Conservation (phyloP, 2,797 vertebrate species). For the Tadarida brasiliensis region DNA sequence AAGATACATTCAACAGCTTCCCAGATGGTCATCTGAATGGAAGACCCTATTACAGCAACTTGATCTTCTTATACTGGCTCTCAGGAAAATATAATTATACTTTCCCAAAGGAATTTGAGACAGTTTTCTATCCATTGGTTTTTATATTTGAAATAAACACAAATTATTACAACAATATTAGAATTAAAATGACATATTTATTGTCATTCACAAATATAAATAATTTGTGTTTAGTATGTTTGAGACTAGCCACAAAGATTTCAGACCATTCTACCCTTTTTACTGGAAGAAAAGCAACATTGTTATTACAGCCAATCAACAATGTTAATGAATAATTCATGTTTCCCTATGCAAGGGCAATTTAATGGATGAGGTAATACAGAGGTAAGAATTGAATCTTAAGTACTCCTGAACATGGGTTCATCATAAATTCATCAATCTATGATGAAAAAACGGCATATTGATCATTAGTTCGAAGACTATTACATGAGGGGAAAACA, state of each 20-base stretch:
- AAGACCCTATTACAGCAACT: background rate
- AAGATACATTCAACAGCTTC: background rate
- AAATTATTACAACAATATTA: background rate
- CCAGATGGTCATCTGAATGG: background rate
- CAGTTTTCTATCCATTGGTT: constrained; percentile 34
- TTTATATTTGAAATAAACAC: constrained; percentile 38
- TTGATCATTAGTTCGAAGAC: background rate
- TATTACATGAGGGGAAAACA: background rate
- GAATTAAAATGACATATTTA: constrained; percentile 28
- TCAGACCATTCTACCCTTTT: background rate
- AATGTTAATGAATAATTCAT: constrained; percentile 41
- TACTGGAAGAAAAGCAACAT: constrained; percentile 22
- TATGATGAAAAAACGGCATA: background rate
- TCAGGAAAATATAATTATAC: constrained; percentile 12
- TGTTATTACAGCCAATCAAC: background rate
- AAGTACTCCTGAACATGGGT: background rate
- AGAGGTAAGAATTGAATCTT: background rate
- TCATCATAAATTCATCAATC: background rate
- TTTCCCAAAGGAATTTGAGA: constrained; percentile 15
- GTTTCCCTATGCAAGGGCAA: background rate
- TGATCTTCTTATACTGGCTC: background rate
- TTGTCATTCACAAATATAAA: constrained; percentile 36
- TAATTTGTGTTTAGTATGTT: constrained; percentile 1
- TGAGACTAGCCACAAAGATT: background rate
- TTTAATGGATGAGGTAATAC: background rate